Evolutionary conservation across 1,140 invertebrate genomes (phyloP), one percentile per base, ranked within the genome.

Genomic region (Anagrus nilaparvatae): DNA sequence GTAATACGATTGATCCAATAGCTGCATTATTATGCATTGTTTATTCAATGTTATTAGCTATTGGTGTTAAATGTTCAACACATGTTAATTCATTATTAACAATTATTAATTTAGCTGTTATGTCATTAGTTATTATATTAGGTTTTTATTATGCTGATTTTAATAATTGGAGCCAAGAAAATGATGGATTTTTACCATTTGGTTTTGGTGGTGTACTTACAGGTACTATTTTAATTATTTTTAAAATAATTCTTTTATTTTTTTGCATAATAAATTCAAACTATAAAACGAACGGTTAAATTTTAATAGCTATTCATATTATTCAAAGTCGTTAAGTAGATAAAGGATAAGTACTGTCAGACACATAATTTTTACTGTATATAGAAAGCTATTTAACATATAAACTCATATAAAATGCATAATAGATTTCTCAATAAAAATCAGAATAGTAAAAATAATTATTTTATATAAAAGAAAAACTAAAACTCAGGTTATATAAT

Each of bases 31-130:
- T 89, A 24, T 87, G 82, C 48, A 66, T 88, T 5, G 62, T 77
- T 4, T 86, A 85, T 53, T 78, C 83, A 2, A 59, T 79, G 16
- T 67, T 85, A 2, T 58, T 87, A 43, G 83, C 78, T 4, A 68
- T 83, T 6, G 90, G 90, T 0, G 89, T 92, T 0, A 92, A 92
- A 69, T 78, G 80, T n/a, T 91, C 87, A 1, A 79, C 84, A 0
- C 74, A 81, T 21, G 78, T 92, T 3, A 92, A 91, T 58, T 86
- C 82, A 37, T 56, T 85, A 7, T 72, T 92, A 21, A 90, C 87
- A 0, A 61, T 84, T 16, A 65, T 90, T 19, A 89, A 89, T 59
- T 69, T 88, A 10, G 64, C 64, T 9, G 84, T 90, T 0, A 87
- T 89, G 72, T 54, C 64, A 1, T 56, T 84, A 5, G 79, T 91